Evolutionary conservation across 1,140 invertebrate genomes (phyloP).

Genomic region (Aphaenogaster rudis): DNA sequence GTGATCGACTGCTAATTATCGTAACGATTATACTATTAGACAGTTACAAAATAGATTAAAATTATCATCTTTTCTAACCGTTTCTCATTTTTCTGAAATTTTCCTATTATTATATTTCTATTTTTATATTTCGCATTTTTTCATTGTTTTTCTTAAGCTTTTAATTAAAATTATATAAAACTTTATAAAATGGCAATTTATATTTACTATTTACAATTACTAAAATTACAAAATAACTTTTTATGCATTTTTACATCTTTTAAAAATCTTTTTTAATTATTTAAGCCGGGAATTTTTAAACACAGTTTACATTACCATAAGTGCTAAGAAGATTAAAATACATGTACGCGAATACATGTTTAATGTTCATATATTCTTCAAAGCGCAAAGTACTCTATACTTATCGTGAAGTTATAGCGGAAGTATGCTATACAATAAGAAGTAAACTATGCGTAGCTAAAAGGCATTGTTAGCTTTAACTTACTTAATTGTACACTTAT

Average conservation of each 20-base stretch:
- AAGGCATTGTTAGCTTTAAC: conserved; percentile 26
- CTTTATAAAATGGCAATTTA: conserved; percentile 34
- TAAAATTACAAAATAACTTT: neutral
- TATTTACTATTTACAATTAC: conserved; percentile 9
- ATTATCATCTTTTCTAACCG: neutral
- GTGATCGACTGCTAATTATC: conserved; percentile 18
- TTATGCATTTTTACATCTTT: neutral
- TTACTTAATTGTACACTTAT: conserved; percentile 53
- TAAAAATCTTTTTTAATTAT: neutral
- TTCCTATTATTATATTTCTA: conserved; percentile 2
- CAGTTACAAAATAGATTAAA: neutral
- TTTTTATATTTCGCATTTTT: neutral
- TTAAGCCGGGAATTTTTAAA: conserved; percentile 2
- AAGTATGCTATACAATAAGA: conserved; percentile 13
- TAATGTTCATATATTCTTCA: conserved; percentile 33
- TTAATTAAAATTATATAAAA: conserved; percentile 36
- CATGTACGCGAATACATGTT: neutral
- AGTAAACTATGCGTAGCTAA: neutral
- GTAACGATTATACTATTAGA: conserved; percentile 13
- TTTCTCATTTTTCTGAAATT: neutral
- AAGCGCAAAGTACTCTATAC: conserved; percentile 10
- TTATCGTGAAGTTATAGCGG: conserved; percentile 5
- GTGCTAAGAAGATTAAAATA: conserved; percentile 30
- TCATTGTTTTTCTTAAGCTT: neutral
- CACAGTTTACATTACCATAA: conserved; percentile 18